These are phyloP conservation scores for Gobio gobio DNA, from an alignment of 2,113 vertebrate genomes.

Conservation along the genomic window DNA sequence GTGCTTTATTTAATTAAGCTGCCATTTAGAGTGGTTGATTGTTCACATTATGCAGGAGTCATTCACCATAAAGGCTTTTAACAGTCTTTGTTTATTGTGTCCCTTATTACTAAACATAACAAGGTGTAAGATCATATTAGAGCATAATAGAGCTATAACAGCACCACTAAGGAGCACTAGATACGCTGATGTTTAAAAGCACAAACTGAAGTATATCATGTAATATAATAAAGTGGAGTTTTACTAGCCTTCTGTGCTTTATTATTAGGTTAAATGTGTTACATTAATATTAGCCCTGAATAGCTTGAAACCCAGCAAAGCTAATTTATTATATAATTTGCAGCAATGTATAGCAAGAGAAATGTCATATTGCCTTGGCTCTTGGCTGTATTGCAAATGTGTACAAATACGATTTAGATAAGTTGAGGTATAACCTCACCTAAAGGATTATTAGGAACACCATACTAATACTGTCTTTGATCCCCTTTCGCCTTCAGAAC, in stretches of 20 bases:
- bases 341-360: neutral
- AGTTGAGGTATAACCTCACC: neutral
- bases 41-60: constrained; percentile 72
- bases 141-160: constrained; percentile 19
- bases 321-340: neutral
- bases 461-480: too few species aligned
- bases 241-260: neutral
- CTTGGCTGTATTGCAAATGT: neutral
- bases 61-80: constrained; percentile 73
- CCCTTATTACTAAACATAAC: constrained; percentile 31
- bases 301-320: neutral
- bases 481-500: too few species aligned
- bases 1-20: constrained; percentile 42
- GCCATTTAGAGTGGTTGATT: constrained; percentile 25
- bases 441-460: too few species aligned
- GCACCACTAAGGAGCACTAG: neutral
- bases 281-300: neutral
- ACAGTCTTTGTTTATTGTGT: constrained; percentile 61
- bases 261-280: neutral
- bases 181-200: constrained; percentile 22
- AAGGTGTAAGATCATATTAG: constrained; percentile 24
- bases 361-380: neutral
- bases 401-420: neutral
- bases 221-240: neutral
- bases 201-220: neutral